Base-by-base conservation (phyloP, 2,888 invertebrate genomes). In the Eristalis tenax region DNA sequence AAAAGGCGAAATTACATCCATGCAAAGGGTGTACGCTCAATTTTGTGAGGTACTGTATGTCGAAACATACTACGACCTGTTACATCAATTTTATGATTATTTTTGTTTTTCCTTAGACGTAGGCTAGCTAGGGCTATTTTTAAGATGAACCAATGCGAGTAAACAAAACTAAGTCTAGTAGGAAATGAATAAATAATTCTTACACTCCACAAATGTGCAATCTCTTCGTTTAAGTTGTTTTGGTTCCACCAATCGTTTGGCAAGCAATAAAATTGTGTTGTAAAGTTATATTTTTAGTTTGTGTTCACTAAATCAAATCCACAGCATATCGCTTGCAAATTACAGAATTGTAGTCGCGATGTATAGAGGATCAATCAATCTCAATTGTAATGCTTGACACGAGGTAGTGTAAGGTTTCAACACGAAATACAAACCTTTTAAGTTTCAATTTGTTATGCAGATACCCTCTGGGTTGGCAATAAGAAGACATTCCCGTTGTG, bases 111-210 rank as follows among this genome's bases (percentile, higher is more conserved):
- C 59, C 61, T 61, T 77, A 82, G 40, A 70, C 26, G 50, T 83
- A 86, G 68, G 70, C 83, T 86, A 86, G 86, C 83, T 86, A 86
- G 86, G 86, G 75, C 78, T 86, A 75, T 86, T 82, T 80, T 78
- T 83, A 57, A 81, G 8, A 81, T 71, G 64, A 65, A 71, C 26
- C 50, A 35, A 68, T 59, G 43, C 23, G 40, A 23, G 0, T 23
- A 35, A 22, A 61, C 32, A 77, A 57, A 63, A 64, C 61, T 69
- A 65, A 77, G 74, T 66, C 59, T 66, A 71, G 75, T 74, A 75
- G 79, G 40, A 40, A 75, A 70, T 69, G n/a, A 35, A 61, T 56
- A 68, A 32, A 80, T 61, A 35, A 73, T 59, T 61, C 59, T 38
- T 43, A 70, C 50, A 75, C 66, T 57, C 15, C 61, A 70, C 4